phyloP scores from a whole-genome alignment of 2,888 invertebrate genomes.

The Leptinotarsa peninsularis region DNA sequence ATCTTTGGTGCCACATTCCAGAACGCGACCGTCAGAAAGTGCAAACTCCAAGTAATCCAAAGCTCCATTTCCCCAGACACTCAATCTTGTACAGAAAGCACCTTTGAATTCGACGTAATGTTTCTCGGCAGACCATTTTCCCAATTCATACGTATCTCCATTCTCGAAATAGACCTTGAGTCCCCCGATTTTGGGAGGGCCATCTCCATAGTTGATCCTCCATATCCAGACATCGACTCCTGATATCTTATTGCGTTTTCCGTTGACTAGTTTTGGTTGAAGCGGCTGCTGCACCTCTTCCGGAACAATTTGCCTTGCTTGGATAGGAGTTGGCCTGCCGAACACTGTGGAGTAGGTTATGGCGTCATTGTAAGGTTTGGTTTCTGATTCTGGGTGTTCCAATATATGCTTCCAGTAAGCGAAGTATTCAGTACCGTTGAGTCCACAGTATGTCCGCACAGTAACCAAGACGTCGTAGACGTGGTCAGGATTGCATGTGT shows the following conservation, averaged over 20 bases:
- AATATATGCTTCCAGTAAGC: neutral
- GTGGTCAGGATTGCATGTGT: constrained; percentile 22
- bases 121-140: neutral
- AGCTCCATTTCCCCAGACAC: constrained; percentile 20
- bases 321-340: constrained; percentile 20
- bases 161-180: constrained; percentile 17
- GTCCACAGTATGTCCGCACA: constrained; percentile 22
- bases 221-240: constrained; percentile 10
- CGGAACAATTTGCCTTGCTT: constrained; percentile 19
- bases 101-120: constrained; percentile 6
- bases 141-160: neutral
- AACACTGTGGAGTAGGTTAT: constrained; percentile 15
- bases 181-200: constrained; percentile 8
- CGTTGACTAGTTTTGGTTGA: neutral
- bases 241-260: constrained; percentile 4
- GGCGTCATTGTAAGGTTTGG: neutral
- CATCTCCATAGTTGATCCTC: neutral
- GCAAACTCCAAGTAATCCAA: constrained; percentile 21
- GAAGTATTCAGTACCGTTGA: constrained; percentile 12
- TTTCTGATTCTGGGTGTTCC: neutral
- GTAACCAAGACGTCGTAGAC: constrained; percentile 30
- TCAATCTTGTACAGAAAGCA: neutral
- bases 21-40: constrained; percentile 2
- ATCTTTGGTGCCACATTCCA: neutral
- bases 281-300: constrained; percentile 10